Evolutionary conservation across 2,888 invertebrate genomes (phyloP), one percentile per base, ranked within the genome.

Genomic region (Campaea margaritaria): DNA sequence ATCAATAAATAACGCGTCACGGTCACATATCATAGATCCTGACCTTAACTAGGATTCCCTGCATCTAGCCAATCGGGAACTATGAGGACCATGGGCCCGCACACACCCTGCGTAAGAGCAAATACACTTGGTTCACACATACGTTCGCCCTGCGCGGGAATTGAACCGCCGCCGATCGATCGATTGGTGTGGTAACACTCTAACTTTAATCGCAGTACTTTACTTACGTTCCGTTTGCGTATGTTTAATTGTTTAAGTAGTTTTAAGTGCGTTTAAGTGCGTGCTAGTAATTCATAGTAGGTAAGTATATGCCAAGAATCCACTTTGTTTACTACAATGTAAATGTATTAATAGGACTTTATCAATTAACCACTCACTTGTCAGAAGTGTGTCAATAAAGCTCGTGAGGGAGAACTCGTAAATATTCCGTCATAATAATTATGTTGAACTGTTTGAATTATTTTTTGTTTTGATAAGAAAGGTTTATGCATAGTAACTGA

Each of bases 311-410:
- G 28, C 36, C 15, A 44, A 34, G 47, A 36, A 48, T 46, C 13
- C 38, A 27, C 50, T 41, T 47, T 58, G 57, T 52, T 53, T 58
- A 58, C 47, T 42, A 41, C 58, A 36, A 38, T 27, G 27, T 52
- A 34, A 31, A 39, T 21, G 44, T 53, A 58, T 53, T 53, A 44
- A 53, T 58, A 58, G 16, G n/a, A 13, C 44, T 49, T 58, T 53
- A 58, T 58, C 58, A 41, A 7, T 44, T 21, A 39, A 47, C 9
- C 15, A 28, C 2, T n/a, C 27, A 43, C 58, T 48, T 31, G 47
- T 36, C 52, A 49, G n/a, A 41, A 27, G 10, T 31, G 7, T 16
- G 14, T n/a, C 42, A 45, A 44, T 57, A 57, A 55, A 56, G 0
- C 41, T 38, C 0, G 9, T n/a, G 28, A 42, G 58, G 47, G 47